phyloP scores from a whole-genome alignment of 2,888 invertebrate species.

The Ephialtes manifestator region DNA sequence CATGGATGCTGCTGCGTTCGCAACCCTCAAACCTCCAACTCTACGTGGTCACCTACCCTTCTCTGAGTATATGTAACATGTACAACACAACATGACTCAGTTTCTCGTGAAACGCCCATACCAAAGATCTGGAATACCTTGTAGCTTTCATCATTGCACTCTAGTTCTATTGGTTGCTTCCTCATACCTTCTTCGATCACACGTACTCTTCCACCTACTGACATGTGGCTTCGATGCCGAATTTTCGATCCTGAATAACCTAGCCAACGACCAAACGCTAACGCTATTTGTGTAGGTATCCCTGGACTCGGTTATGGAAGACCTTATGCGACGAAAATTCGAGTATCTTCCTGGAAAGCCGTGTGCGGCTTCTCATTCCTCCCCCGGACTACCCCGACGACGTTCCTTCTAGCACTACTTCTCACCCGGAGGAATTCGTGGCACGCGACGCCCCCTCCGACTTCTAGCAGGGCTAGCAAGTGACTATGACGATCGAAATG shows the following conservation, averaged over 20 bases:
- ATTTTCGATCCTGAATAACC: conserved; percentile 58
- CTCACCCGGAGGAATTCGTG: conserved; percentile 58
- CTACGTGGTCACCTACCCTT: conserved; percentile 50
- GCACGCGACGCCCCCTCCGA: conserved; percentile 50
- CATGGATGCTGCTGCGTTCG: conserved; percentile 2
- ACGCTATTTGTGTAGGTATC: neutral
- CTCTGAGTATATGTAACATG: conserved; percentile 44
- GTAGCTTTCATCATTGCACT: conserved; percentile 24
- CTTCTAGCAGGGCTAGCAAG: conserved; percentile 12
- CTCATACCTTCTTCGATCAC: conserved; percentile 11
- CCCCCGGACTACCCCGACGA: conserved; percentile 21
- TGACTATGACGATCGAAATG: conserved; percentile 38
- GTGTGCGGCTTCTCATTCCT: conserved; percentile 18
- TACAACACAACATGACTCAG: conserved; percentile 60
- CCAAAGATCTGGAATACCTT: conserved; percentile 57
- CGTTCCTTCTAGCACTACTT: conserved; percentile 51
- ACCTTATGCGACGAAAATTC: conserved; percentile 43
- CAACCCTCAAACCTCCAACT: conserved; percentile 17
- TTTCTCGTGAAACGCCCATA: conserved; percentile 50
- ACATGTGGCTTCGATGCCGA: conserved; percentile 48
- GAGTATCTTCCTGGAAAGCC: conserved; percentile 44
- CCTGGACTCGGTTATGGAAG: neutral
- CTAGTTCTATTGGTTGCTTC: neutral
- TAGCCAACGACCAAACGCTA: conserved; percentile 14
- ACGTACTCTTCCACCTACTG: conserved; percentile 15